Percentiles rank a stretch among this genome's conserved stretches.
These are phyloP conservation scores for Alaudala cheleensis DNA, from an alignment of 2,113 vertebrate species.

Conservation along the genomic window DNA sequence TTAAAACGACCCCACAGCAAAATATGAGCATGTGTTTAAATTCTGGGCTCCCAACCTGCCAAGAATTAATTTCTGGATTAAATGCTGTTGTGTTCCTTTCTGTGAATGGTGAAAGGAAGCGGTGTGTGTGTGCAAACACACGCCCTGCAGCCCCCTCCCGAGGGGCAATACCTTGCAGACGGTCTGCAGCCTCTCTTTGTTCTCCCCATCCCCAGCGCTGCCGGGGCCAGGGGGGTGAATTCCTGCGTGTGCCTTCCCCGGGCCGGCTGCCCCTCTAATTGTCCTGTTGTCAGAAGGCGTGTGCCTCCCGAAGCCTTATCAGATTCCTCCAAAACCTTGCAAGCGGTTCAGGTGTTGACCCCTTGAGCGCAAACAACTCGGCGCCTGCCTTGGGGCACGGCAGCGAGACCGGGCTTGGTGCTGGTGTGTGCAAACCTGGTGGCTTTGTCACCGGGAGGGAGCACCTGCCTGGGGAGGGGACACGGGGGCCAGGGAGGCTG, in stretches of 20 bases:
- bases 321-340: conserved; percentile 65
- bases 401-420: conserved; percentile 35
- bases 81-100: background rate
- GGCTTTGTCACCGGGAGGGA: conserved; percentile 46
- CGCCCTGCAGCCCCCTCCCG: background rate
- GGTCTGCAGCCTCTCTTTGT: conserved; percentile 59
- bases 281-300: conserved; percentile 77
- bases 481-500: background rate
- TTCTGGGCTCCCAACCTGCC: background rate
- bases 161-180: background rate
- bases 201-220: conserved; percentile 4
- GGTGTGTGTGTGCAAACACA: background rate
- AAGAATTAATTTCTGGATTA: background rate
- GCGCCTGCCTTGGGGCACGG: conserved; percentile 45
- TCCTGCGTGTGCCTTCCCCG: conserved; percentile 57
- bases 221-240: background rate
- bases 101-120: background rate
- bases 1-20: background rate
- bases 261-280: conserved; percentile 79
- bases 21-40: background rate
- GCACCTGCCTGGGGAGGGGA: conserved; percentile 72
- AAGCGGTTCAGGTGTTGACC: conserved; percentile 77
- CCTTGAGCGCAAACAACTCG: conserved; percentile 67
- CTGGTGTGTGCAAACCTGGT: background rate
- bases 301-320: conserved; percentile 75